A percentile compares a stretch with the other conserved stretches of the same genome.
Conservation (phyloP, 2,888 invertebrate species). For the Augiades crinisus region DNA sequence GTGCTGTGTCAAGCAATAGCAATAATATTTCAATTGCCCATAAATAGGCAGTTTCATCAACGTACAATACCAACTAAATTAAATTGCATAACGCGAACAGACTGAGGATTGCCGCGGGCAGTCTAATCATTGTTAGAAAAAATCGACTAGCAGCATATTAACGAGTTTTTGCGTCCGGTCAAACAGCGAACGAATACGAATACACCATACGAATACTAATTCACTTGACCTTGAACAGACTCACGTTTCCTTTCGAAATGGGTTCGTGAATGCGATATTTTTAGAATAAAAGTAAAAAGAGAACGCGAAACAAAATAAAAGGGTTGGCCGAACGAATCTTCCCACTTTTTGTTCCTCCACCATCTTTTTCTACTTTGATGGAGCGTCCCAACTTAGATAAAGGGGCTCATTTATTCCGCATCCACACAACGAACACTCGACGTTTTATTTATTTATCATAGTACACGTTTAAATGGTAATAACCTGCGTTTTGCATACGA, state of each 20-base stretch:
- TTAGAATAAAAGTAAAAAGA: conserved; percentile 78
- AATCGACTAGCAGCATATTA: conserved; percentile 63
- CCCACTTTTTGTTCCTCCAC: conserved; percentile 63
- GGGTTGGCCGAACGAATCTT: conserved; percentile 68
- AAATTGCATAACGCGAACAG: conserved; percentile 38
- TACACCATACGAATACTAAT: conserved; percentile 77
- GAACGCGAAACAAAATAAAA: conserved; percentile 66
- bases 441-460: conserved; percentile 1
- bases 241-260: conserved; percentile 81
- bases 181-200: conserved; percentile 70
- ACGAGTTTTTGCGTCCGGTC: conserved; percentile 76
- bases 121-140: conserved; percentile 69
- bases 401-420: conserved; percentile 44
- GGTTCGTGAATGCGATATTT: conserved; percentile 79
- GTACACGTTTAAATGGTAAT: background rate
- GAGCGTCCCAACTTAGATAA: conserved; percentile 52
- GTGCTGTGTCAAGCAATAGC: too few species aligned
- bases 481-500: background rate
- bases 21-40: background rate
- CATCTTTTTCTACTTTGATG: conserved; percentile 60
- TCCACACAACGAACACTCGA: conserved; percentile 16
- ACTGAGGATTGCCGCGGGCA: conserved; percentile 41
- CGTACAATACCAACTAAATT: conserved; percentile 28
- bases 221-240: conserved; percentile 73
- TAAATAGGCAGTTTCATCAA: background rate